Conservation (phyloP, 2,113 vertebrate species). For the Prietella phreatophila region DNA sequence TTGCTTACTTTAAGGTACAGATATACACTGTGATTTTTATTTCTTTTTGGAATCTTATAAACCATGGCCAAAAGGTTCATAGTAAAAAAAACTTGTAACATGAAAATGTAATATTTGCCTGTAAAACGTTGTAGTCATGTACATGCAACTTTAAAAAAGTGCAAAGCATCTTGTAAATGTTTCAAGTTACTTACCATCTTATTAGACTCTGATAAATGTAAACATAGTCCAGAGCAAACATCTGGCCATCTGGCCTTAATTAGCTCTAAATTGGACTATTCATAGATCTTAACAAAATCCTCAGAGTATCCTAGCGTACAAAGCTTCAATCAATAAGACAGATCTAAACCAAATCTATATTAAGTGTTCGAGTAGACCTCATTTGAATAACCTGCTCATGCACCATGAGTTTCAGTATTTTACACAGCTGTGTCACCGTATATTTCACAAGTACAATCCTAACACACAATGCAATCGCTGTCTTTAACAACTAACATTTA, state of each 20-base stretch:
- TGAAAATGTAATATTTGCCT: background rate
- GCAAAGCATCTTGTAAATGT: background rate
- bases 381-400: background rate
- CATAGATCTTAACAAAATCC: background rate
- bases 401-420: background rate
- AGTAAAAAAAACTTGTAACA: too few relatives aligned
- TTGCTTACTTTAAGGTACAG: background rate
- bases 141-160: background rate
- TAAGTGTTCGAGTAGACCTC: background rate
- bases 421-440: background rate
- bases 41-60: background rate
- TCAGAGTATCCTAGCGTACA: background rate
- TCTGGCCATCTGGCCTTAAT: conserved; percentile 8
- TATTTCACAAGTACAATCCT: background rate
- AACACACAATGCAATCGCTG: background rate
- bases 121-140: background rate
- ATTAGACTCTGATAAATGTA: conserved; percentile 12
- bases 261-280: conserved; percentile 11
- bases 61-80: background rate
- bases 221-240: background rate
- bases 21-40: too few relatives aligned
- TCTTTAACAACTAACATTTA: background rate
- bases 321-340: background rate
- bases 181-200: background rate
- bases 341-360: background rate